Percentiles rank a stretch among this genome's conserved stretches.
Conservation (phyloP, 2,113 vertebrate genomes). For the Cepphus grylle region DNA sequence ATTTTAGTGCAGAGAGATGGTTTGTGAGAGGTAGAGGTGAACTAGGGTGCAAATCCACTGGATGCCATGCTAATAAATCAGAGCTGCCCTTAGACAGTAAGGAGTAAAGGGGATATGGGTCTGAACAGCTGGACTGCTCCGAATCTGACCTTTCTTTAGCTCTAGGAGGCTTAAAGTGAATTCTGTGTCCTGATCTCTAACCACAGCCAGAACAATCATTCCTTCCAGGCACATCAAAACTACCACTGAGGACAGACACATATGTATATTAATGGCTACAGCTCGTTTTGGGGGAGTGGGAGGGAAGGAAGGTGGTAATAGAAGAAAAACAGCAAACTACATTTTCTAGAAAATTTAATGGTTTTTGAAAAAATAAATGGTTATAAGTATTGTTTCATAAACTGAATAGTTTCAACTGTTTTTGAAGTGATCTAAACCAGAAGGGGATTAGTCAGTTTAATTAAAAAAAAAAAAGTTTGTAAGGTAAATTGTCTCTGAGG, state of each 20-base stretch:
- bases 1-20: background rate
- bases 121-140: background rate
- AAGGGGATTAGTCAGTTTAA: background rate
- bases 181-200: background rate
- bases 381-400: background rate
- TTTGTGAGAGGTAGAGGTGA: conserved; percentile 14
- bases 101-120: background rate
- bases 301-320: background rate
- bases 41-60: background rate
- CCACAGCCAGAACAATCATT: background rate
- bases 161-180: background rate
- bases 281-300: background rate
- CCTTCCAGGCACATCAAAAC: background rate
- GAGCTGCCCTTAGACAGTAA: background rate
- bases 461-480: background rate
- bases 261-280: background rate
- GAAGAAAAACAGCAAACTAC: background rate
- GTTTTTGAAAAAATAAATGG: background rate
- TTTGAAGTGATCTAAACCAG: background rate
- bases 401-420: background rate
- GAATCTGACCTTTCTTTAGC: background rate
- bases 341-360: background rate
- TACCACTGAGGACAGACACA: background rate
- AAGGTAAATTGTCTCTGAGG: background rate
- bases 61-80: background rate